Evolutionary conservation across 1,140 invertebrate species (phyloP).

Genomic region (Anthonomus grandis): DNA sequence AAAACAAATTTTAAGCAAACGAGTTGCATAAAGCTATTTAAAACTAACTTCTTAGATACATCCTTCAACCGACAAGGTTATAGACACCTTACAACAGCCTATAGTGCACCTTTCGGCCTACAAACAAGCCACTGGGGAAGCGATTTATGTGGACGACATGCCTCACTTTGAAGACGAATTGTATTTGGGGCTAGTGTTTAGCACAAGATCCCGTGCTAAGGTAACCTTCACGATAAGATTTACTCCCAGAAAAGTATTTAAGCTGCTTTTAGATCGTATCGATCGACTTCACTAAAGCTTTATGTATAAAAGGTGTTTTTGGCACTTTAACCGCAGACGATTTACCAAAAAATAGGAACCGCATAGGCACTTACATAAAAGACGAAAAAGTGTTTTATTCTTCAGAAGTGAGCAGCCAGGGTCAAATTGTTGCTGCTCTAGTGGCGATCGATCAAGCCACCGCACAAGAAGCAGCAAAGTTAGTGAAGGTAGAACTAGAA

Average conservation of each 20-base stretch:
- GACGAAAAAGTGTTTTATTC: slow-evolving; percentile 73
- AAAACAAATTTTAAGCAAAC: background rate
- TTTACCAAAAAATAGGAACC: slow-evolving; percentile 54
- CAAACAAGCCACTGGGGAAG: slow-evolving; percentile 90
- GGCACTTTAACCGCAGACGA: slow-evolving; percentile 72
- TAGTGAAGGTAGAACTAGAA: slow-evolving; percentile 54
- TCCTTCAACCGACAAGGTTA: background rate
- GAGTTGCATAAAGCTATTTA: background rate
- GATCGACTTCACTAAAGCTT: slow-evolving; percentile 69
- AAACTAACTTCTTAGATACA: slow-evolving; percentile 1
- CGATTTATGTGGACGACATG: slow-evolving; percentile 87
- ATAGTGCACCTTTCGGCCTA: slow-evolving; percentile 77
- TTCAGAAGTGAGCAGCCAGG: slow-evolving; percentile 66
- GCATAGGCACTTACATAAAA: slow-evolving; percentile 58
- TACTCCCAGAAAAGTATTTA: too few relatives aligned
- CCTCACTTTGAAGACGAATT: slow-evolving; percentile 69
- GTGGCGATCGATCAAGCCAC: slow-evolving; percentile 67
- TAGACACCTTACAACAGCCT: slow-evolving; percentile 72
- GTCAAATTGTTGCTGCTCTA: slow-evolving; percentile 75
- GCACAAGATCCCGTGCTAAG: slow-evolving; percentile 75
- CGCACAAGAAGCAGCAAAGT: slow-evolving; percentile 69
- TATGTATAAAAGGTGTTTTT: slow-evolving; percentile 68
- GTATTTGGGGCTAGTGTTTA: slow-evolving; percentile 73
- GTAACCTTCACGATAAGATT: slow-evolving; percentile 56
- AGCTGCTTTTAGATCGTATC: slow-evolving; percentile 60